A percentile compares a stretch with the other conserved stretches of the same genome.
phyloP scores from a whole-genome alignment of 2,113 vertebrate species.

The Callopanchax toddi region DNA sequence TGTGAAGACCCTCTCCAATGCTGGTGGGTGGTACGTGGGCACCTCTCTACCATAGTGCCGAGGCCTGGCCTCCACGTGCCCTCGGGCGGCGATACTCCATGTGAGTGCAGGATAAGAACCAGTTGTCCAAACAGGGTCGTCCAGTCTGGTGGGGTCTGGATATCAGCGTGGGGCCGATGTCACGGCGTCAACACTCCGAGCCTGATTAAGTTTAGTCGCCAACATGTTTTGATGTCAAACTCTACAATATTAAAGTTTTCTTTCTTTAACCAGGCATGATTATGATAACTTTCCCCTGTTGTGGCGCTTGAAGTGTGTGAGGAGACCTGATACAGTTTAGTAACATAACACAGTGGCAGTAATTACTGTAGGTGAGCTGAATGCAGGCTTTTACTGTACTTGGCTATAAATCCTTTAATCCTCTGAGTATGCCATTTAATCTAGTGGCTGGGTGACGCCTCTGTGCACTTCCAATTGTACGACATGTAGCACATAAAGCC shows the following conservation, averaged over 20 bases:
- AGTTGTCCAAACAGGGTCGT: constrained; percentile 81
- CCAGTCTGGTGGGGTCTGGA: constrained; percentile 57
- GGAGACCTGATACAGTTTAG: constrained; percentile 8
- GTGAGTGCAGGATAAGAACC: constrained; percentile 73
- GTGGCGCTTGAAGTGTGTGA: constrained; percentile 3
- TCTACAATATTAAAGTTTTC: constrained; percentile 48
- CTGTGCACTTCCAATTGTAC: constrained; percentile 64
- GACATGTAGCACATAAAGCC: constrained; percentile 65
- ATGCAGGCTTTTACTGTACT: constrained; percentile 46
- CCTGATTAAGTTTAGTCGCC: constrained; percentile 55
- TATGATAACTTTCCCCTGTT: constrained; percentile 16
- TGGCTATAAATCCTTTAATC: constrained; percentile 68
- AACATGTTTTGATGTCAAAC: constrained; percentile 62
- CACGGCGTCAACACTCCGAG: constrained; percentile 59
- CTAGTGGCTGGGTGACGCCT: constrained; percentile 68
- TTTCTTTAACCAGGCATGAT: constrained; percentile 39
- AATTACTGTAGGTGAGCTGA: constrained; percentile 54
- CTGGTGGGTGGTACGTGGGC: constrained; percentile 58
- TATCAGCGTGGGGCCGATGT: constrained; percentile 60
- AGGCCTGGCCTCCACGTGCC: constrained; percentile 42
- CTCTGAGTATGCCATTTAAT: constrained; percentile 65
- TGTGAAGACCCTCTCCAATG: constrained; percentile 36
- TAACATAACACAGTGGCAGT: constrained; percentile 10
- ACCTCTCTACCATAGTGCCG: constrained; percentile 31
- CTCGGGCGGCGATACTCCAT: constrained; percentile 55